Evolutionary conservation across 2,797 vertebrate species (phyloP).

Genomic region (Apodemus agrarius): DNA sequence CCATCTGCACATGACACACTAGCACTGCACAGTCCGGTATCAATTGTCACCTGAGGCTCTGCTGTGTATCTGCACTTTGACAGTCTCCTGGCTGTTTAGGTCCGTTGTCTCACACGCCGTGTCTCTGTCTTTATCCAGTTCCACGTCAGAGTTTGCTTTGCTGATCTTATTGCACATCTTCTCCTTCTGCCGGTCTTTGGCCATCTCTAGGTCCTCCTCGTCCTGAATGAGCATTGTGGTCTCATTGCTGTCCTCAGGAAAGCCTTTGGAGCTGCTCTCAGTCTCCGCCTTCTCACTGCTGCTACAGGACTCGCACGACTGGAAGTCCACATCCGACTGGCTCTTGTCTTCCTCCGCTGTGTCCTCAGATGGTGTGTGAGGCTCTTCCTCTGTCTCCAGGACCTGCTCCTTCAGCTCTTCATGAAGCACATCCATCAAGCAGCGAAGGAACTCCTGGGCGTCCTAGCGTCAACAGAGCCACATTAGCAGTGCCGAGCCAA

Average conservation of each 20-base stretch:
- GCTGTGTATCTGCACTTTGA: slow-evolving; percentile 94
- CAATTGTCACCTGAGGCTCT: slow-evolving; percentile 90
- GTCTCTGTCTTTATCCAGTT: slow-evolving; percentile 95
- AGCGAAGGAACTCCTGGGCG: slow-evolving; percentile 98
- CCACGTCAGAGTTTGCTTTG: slow-evolving; percentile 89
- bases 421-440: slow-evolving; percentile 98
- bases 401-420: slow-evolving; percentile 96
- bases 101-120: slow-evolving; percentile 88
- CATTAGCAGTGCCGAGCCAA: neutral
- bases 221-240: slow-evolving; percentile 96
- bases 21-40: slow-evolving; percentile 21
- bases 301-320: slow-evolving; percentile 96
- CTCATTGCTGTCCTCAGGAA: slow-evolving; percentile 91
- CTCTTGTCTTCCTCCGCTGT: slow-evolving; percentile 92
- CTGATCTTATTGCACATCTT: slow-evolving; percentile 94
- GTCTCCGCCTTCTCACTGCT: slow-evolving; percentile 93
- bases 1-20: neutral
- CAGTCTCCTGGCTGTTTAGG: slow-evolving; percentile 94
- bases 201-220: slow-evolving; percentile 88
- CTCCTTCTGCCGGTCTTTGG: slow-evolving; percentile 95
- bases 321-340: slow-evolving; percentile 95
- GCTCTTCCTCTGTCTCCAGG: slow-evolving; percentile 91
- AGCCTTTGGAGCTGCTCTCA: slow-evolving; percentile 86
- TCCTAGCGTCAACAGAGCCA: slow-evolving; percentile 88
- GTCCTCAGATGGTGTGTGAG: slow-evolving; percentile 85